Evolutionary conservation across 2,797 vertebrate genomes (phyloP).

Genomic region (Bucorvus abyssinicus): DNA sequence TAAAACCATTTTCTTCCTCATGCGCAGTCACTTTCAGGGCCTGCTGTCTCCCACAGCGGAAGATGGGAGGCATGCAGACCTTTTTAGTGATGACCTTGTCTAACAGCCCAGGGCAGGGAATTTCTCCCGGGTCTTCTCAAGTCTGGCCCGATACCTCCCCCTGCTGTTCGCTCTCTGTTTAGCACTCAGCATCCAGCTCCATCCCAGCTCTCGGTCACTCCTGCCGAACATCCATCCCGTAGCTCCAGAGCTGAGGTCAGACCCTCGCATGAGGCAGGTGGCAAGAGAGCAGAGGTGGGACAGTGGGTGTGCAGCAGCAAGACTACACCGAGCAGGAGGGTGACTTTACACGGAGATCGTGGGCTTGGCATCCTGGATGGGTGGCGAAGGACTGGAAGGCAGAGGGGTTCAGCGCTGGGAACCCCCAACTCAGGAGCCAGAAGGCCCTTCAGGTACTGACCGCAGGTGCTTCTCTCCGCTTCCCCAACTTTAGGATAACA

Average conservation of each 20-base stretch:
- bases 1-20: neutral
- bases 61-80: neutral
- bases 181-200: neutral
- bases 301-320: neutral
- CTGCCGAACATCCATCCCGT: accelerated
- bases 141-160: constrained; percentile 11
- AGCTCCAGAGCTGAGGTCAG: neutral
- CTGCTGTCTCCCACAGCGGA: neutral
- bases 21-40: neutral
- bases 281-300: neutral
- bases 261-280: neutral
- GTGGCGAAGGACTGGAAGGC: neutral
- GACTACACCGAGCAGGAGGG: neutral
- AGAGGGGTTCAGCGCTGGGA: neutral
- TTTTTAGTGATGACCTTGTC: accelerated
- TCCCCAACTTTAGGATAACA: neutral
- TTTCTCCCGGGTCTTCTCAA: neutral
- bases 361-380: neutral
- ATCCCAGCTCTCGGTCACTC: neutral
- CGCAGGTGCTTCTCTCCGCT: neutral
- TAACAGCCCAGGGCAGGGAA: neutral
- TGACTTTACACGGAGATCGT: accelerated
- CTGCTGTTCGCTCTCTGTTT: constrained; percentile 5
- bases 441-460: neutral
- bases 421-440: neutral